Evolutionary conservation across 2,113 vertebrate genomes (phyloP).

Genomic region (Trichomycterus rosablanca): DNA sequence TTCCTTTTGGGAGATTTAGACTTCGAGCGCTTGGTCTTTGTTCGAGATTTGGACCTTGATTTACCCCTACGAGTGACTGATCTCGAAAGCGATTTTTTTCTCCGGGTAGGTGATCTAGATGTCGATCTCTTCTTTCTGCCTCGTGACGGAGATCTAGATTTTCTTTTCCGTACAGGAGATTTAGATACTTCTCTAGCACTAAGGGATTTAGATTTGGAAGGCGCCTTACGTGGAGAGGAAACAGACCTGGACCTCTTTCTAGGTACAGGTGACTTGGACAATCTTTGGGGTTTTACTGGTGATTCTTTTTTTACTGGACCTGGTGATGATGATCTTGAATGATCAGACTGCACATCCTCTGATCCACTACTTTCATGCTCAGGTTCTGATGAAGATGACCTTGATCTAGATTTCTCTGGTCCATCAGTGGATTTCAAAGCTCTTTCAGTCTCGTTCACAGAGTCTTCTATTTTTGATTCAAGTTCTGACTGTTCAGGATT

Average conservation of each 20-base stretch:
- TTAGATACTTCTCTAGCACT: conserved; percentile 58
- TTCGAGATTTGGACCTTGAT: conserved; percentile 64
- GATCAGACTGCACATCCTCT: conserved; percentile 43
- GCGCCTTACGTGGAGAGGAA: conserved; percentile 51
- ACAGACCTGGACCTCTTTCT: conserved; percentile 60
- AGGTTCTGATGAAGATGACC: conserved; percentile 55
- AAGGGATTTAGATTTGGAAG: conserved; percentile 56
- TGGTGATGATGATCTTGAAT: conserved; percentile 35
- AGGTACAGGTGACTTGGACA: conserved; percentile 53
- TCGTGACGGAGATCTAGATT: conserved; percentile 62
- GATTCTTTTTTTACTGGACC: conserved; percentile 28
- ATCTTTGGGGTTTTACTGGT: conserved; percentile 21
- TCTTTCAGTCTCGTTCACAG: neutral
- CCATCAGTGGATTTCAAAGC: conserved; percentile 7
- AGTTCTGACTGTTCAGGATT: conserved; percentile 14
- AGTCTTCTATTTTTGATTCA: conserved; percentile 9
- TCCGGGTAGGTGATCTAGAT: conserved; percentile 63
- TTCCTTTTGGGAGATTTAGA: conserved; percentile 52
- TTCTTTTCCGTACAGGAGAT: conserved; percentile 61
- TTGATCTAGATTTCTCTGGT: conserved; percentile 44
- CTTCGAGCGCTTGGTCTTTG: conserved; percentile 61
- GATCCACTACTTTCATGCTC: conserved; percentile 44
- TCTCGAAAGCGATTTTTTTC: conserved; percentile 57
- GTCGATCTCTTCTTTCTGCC: conserved; percentile 62
- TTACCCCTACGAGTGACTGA: conserved; percentile 54